Conservation (phyloP, 1,140 invertebrate genomes). For the Drosophila orosa region DNA sequence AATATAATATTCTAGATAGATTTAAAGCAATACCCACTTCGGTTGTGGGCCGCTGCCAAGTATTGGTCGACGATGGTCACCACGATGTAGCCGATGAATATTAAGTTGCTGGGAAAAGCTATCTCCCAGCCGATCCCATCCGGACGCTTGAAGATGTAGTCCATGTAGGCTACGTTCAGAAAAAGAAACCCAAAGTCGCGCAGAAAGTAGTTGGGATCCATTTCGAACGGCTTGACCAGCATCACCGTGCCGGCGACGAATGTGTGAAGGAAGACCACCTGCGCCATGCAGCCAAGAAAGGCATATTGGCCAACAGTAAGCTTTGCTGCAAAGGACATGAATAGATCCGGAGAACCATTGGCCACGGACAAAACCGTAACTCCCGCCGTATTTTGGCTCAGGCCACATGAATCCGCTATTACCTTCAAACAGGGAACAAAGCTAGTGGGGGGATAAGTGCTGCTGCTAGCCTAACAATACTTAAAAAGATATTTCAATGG, state of each 20-base stretch:
- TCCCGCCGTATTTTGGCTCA: conserved; percentile 91
- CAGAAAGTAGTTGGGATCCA: conserved; percentile 14
- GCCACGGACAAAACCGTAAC: conserved; percentile 92
- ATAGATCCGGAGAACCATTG: conserved; percentile 91
- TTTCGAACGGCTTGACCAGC: conserved; percentile 13
- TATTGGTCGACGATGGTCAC: conserved; percentile 25
- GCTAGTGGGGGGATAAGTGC: conserved; percentile 68
- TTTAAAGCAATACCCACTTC: not conserved
- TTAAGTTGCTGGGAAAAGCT: not conserved
- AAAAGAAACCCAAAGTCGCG: conserved; percentile 39
- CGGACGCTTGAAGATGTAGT: conserved; percentile 20
- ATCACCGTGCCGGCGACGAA: conserved; percentile 33
- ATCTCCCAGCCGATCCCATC: not conserved
- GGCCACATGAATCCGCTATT: conserved; percentile 87
- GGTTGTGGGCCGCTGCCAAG: conserved; percentile 8
- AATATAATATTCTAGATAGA: not conserved
- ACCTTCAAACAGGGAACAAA: conserved; percentile 89
- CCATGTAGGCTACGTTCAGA: conserved; percentile 24
- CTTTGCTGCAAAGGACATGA: conserved; percentile 84
- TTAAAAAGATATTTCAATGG: too few relatives aligned
- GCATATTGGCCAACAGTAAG: not conserved
- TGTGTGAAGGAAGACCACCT: conserved; percentile 20
- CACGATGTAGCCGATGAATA: conserved; percentile 17
- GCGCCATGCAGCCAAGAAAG: conserved; percentile 15
- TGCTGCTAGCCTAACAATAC: not conserved